Evolutionary conservation across 1,140 invertebrate genomes (phyloP).

Genomic region (Pseudomyrmex flavicornis): DNA sequence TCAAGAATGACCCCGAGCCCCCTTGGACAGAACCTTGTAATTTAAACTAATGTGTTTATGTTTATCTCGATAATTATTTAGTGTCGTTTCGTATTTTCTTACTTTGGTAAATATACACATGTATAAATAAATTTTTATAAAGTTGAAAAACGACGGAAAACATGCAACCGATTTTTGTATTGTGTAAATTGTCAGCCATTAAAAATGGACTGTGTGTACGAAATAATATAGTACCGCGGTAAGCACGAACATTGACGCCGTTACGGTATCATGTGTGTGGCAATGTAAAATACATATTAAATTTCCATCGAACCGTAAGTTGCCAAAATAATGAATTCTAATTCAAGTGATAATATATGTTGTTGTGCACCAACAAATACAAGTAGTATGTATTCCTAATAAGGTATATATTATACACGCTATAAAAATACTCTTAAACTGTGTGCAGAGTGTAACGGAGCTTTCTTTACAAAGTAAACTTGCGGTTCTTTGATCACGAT

Average conservation of each 20-base stretch:
- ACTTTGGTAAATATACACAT: constrained; percentile 83
- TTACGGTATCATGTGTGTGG: constrained; percentile 23
- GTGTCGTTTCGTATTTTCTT: constrained; percentile 85
- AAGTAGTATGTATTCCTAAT: constrained; percentile 75
- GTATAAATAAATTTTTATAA: constrained; percentile 84
- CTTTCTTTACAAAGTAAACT: constrained; percentile 69
- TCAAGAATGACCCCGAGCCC: constrained; percentile 67
- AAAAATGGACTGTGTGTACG: constrained; percentile 77
- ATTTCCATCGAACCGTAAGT: constrained; percentile 82
- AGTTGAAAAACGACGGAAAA: constrained; percentile 74
- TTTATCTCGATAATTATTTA: constrained; percentile 82
- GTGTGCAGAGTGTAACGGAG: constrained; percentile 53
- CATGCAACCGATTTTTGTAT: constrained; percentile 65
- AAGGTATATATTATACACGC: constrained; percentile 71
- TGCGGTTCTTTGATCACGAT: constrained; percentile 75
- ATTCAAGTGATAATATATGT: constrained; percentile 78
- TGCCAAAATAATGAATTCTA: constrained; percentile 83
- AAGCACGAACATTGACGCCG: constrained; percentile 59
- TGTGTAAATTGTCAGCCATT: constrained; percentile 76
- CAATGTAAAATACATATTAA: constrained; percentile 73
- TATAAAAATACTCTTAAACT: constrained; percentile 66
- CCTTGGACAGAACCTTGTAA: constrained; percentile 71
- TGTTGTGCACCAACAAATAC: constrained; percentile 70
- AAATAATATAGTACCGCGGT: constrained; percentile 71
- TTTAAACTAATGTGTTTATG: constrained; percentile 80